Percentiles rank a stretch among this genome's conserved stretches.
These are phyloP conservation scores for Diadumene lineata DNA, from an alignment of 92 coral and sea anemone species.

Conservation along the genomic window DNA sequence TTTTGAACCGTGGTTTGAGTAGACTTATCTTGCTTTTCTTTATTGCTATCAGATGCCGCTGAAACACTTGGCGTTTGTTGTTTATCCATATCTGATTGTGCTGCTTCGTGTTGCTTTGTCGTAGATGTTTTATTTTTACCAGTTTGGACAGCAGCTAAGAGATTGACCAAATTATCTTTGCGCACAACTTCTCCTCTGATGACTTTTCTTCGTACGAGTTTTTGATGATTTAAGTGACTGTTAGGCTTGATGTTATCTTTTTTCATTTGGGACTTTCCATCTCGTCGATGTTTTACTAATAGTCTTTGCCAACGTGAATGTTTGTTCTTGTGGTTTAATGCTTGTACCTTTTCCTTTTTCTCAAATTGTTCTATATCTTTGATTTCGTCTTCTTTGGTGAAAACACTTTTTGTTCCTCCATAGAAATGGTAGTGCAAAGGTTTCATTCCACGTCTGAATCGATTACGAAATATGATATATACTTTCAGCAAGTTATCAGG, in stretches of 20 bases:
- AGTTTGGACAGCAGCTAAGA: constrained; percentile 13
- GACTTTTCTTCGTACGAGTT: neutral
- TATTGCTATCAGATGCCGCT: neutral
- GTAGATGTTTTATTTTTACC: neutral
- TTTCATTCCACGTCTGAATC: neutral
- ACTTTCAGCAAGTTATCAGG: neutral
- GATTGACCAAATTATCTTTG: constrained; percentile 31
- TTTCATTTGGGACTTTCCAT: neutral
- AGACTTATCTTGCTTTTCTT: neutral
- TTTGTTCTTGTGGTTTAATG: neutral
- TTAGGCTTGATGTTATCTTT: neutral
- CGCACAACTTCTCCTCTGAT: neutral
- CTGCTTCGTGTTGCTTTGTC: neutral
- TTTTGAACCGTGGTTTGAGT: too few relatives aligned
- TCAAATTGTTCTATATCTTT: neutral
- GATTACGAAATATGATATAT: neutral
- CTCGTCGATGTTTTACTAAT: neutral
- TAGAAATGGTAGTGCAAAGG: constrained; percentile 3
- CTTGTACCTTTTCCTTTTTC: neutral
- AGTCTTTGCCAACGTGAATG: neutral
- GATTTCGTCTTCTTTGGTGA: neutral
- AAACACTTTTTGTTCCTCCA: constrained; percentile 5
- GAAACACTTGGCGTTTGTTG: neutral
- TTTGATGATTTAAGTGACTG: neutral
- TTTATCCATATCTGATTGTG: neutral